phyloP scores from a whole-genome alignment of 2,888 invertebrate genomes.

The Heliconius charithonia region DNA sequence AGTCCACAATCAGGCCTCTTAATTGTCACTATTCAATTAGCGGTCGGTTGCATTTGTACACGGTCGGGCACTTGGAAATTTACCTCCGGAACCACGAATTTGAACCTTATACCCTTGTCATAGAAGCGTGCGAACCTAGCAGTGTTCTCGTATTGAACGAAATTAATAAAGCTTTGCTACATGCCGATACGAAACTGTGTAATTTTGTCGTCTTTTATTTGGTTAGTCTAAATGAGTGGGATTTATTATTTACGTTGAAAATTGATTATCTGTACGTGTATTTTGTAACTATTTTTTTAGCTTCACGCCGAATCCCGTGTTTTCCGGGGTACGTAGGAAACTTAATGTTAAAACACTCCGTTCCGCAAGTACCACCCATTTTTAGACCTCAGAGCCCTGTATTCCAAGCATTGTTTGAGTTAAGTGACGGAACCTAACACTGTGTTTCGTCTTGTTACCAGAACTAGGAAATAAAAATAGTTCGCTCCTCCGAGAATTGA shows the following conservation, averaged over 20 bases:
- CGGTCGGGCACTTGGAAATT: conserved; percentile 30
- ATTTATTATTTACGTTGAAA: conserved; percentile 24
- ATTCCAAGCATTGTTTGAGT: too few relatives aligned
- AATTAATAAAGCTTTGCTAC: conserved; percentile 36
- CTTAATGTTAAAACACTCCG: too few relatives aligned
- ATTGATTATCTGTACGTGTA: not conserved
- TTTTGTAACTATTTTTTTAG: not conserved
- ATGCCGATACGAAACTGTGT: conserved; percentile 26
- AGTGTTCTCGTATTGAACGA: conserved; percentile 9
- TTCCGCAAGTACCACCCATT: too few relatives aligned
- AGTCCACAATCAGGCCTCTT: conserved; percentile 48
- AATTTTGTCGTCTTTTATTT: conserved; percentile 34
- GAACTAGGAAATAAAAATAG: too few relatives aligned
- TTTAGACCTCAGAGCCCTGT: too few relatives aligned
- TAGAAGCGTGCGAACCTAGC: not conserved
- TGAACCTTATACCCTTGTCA: conserved; percentile 4
- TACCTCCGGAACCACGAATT: not conserved
- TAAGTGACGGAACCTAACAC: too few relatives aligned
- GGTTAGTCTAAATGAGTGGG: conserved; percentile 25
- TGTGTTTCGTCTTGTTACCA: too few relatives aligned
- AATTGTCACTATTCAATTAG: conserved; percentile 50
- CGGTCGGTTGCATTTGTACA: conserved; percentile 46
- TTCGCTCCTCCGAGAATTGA: too few relatives aligned
- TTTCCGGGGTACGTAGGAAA: not conserved
- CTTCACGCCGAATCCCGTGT: not conserved